phyloP scores from a whole-genome alignment of 2,888 invertebrate species.

The Hyalella azteca region DNA sequence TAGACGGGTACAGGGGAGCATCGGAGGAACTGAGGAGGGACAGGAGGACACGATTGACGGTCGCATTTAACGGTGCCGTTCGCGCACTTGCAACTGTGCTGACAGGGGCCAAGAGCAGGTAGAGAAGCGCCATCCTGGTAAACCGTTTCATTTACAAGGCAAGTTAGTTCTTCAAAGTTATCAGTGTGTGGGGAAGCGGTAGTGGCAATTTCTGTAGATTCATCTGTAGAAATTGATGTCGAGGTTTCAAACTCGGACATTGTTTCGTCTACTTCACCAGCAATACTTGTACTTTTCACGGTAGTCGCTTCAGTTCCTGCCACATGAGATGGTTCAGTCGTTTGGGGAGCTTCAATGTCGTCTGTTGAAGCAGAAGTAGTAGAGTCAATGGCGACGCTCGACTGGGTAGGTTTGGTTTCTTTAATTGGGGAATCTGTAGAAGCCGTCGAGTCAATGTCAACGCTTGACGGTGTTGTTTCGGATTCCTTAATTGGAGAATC shows the following conservation, averaged over 20 bases:
- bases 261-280: neutral
- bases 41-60: conserved; percentile 45
- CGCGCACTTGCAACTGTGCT: conserved; percentile 46
- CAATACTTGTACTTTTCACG: neutral
- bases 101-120: conserved; percentile 40
- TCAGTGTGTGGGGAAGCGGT: neutral
- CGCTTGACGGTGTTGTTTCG: neutral
- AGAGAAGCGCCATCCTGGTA: neutral
- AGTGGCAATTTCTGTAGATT: neutral
- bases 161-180: neutral
- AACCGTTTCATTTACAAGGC: neutral
- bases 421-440: conserved; percentile 53
- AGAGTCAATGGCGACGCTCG: neutral
- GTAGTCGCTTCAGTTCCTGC: neutral
- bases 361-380: conserved; percentile 33
- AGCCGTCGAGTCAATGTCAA: too few relatives aligned
- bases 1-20: conserved; percentile 40
- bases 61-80: conserved; percentile 48
- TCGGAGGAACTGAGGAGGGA: conserved; percentile 46
- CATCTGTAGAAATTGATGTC: neutral
- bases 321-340: neutral
- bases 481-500: conserved; percentile 46
- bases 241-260: neutral
- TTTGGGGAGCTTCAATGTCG: conserved; percentile 19
- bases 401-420: neutral